Conservation (phyloP, 37 sponge, comb jelly and placozoan genomes). For the Corticium candelabrum region DNA sequence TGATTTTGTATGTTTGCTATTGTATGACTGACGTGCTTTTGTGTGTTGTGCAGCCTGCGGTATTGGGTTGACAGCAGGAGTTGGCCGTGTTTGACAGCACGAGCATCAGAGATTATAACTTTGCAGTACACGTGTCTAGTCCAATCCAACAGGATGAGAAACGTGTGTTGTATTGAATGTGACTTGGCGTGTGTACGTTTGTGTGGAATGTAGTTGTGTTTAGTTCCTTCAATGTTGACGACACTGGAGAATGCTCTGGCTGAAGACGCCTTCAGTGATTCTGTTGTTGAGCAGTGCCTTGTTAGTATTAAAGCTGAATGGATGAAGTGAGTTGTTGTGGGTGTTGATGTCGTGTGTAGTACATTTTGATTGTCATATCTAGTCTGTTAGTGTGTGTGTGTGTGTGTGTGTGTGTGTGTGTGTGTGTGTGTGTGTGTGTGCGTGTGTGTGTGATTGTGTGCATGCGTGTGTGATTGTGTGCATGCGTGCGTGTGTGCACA, state of each 20-base stretch:
- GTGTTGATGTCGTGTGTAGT: too few species aligned
- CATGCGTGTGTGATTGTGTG: too few species aligned
- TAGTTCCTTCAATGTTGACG: conserved; percentile 37
- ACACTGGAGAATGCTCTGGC: conserved; percentile 26
- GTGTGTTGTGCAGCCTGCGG: background rate
- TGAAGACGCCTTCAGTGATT: conserved; percentile 33
- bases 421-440: too few species aligned
- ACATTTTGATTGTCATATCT: background rate
- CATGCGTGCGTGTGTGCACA: too few species aligned
- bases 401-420: too few species aligned
- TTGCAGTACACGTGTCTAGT: background rate
- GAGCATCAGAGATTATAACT: background rate
- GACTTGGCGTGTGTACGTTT: too few species aligned
- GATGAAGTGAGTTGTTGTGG: conserved; percentile 19
- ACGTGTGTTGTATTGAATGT: background rate
- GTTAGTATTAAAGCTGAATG: conserved; percentile 28
- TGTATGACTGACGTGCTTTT: too few species aligned
- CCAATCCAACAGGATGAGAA: background rate
- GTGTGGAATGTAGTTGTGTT: background rate
- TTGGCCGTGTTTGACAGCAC: background rate
- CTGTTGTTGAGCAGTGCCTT: conserved; percentile 26
- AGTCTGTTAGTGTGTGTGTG: too few species aligned
- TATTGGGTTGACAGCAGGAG: background rate
- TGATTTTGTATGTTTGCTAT: too few species aligned
- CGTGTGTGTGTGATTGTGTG: background rate